A percentile compares a stretch with the other conserved stretches of the same genome.
Evolutionary conservation across 2,888 invertebrate genomes (phyloP).

Genomic region (Rhabditophanes sp.): DNA sequence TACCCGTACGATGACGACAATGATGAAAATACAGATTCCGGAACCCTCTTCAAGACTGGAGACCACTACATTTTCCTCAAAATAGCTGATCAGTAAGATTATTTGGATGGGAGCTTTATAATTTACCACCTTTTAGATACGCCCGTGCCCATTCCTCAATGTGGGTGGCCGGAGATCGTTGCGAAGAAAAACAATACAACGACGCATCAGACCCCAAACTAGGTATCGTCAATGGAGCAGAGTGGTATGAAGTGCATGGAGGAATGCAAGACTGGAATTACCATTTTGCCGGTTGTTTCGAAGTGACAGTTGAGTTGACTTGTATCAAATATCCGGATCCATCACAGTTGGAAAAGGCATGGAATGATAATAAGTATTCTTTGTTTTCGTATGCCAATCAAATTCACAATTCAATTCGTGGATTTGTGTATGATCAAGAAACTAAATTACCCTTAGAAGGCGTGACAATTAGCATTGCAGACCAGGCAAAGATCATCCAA

Average conservation of each 20-base stretch:
- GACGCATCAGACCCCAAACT: conserved; percentile 56
- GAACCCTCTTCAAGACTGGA: conserved; percentile 6
- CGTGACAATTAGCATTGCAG: conserved; percentile 59
- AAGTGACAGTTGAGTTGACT: conserved; percentile 79
- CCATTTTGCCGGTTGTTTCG: conserved; percentile 72
- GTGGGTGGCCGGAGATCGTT: conserved; percentile 33
- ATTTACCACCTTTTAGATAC: conserved; percentile 36
- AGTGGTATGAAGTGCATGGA: conserved; percentile 60
- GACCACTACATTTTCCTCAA: conserved; percentile 35
- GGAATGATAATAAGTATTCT: conserved; percentile 74
- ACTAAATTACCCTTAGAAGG: conserved; percentile 54
- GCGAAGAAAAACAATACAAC: conserved; percentile 22
- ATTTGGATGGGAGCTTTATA: too few relatives aligned
- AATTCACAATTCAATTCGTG: conserved; percentile 53
- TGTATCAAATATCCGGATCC: conserved; percentile 74
- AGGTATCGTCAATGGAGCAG: conserved; percentile 86
- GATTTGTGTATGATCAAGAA: conserved; percentile 60
- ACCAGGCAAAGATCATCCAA: conserved; percentile 62
- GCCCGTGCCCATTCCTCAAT: conserved; percentile 27
- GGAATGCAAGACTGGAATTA: conserved; percentile 99
- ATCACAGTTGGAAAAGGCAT: conserved; percentile 59
- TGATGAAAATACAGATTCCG: conserved; percentile 5
- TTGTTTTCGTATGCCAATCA: conserved; percentile 69
- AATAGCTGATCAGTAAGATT: too few relatives aligned
- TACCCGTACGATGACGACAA: conserved; percentile 75